Evolutionary conservation across 2,797 vertebrate genomes (phyloP).

Genomic region (Anas flavirostris): DNA sequence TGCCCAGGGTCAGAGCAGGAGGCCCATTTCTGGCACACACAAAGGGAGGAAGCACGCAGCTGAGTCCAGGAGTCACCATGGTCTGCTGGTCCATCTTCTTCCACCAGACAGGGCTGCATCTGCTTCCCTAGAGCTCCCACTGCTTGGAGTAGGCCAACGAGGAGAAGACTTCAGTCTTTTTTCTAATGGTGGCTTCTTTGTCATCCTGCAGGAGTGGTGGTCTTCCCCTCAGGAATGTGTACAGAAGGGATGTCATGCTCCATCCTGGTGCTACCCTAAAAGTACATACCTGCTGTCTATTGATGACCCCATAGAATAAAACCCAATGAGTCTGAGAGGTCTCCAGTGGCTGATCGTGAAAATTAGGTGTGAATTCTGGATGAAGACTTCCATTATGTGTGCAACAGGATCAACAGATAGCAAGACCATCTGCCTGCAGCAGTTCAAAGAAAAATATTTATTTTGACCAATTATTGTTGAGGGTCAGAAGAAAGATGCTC

Average conservation of each 20-base stretch:
- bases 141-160: neutral
- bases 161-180: neutral
- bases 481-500: neutral
- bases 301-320: neutral
- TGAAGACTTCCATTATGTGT: neutral
- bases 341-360: fast-evolving
- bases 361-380: neutral
- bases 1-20: neutral
- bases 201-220: fast-evolving
- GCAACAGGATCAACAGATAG: neutral
- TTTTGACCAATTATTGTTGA: neutral
- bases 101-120: neutral
- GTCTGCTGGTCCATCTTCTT: neutral
- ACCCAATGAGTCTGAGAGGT: neutral
- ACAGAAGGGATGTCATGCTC: neutral
- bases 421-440: neutral
- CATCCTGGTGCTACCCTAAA: fast-evolving
- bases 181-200: neutral
- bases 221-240: neutral
- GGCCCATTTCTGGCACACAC: neutral
- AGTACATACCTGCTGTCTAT: neutral
- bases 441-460: neutral
- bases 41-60: fast-evolving
- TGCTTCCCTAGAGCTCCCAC: neutral
- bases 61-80: neutral